A percentile compares a stretch with the other conserved stretches of the same genome.
Evolutionary conservation across 2,113 vertebrate species (phyloP).

Genomic region (Pedionomus torquatus): DNA sequence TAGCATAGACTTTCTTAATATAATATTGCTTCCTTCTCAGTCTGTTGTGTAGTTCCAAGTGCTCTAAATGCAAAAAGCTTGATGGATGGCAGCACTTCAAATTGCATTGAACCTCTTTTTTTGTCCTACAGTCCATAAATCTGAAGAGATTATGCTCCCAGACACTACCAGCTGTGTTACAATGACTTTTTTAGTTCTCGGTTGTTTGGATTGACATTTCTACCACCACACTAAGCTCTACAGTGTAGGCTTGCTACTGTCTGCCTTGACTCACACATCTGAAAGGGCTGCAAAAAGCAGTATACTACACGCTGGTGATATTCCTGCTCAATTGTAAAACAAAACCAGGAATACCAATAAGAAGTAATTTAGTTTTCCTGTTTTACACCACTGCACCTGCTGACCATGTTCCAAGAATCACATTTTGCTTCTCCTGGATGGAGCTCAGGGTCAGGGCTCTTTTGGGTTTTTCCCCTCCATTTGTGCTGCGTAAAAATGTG

Average conservation of each 20-base stretch:
- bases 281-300: not conserved
- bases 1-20: not conserved
- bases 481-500: not conserved
- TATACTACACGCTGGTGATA: not conserved
- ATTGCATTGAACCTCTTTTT: not conserved
- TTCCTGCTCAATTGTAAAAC: not conserved
- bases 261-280: not conserved
- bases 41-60: not conserved
- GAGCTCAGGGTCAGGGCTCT: not conserved
- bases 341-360: not conserved
- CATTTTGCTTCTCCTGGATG: not conserved
- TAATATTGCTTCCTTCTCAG: not conserved
- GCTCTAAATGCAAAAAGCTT: not conserved
- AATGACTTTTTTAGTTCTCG: not conserved
- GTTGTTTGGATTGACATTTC: not conserved
- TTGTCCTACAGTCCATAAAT: not conserved
- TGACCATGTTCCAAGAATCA: accelerated
- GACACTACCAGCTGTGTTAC: not conserved
- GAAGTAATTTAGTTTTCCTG: not conserved
- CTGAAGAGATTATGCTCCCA: not conserved
- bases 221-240: not conserved
- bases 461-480: not conserved
- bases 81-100: not conserved
- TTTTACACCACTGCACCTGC: not conserved
- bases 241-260: not conserved